These are phyloP conservation scores for Harpagifer antarcticus DNA, from an alignment of 2,797 vertebrate genomes.

Conservation along the genomic window DNA sequence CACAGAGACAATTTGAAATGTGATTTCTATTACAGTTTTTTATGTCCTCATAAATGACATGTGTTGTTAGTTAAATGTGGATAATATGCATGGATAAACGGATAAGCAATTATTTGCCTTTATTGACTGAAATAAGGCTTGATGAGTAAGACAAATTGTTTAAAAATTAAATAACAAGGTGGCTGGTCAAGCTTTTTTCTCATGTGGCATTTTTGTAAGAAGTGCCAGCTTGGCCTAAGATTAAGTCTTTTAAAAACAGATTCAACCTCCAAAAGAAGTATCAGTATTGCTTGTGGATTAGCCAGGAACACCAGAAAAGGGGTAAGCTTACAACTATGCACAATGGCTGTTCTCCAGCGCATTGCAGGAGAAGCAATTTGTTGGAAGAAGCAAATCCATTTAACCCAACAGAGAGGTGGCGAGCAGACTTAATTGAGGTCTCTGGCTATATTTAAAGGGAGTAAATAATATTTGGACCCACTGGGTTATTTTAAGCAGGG, in stretches of 20 bases:
- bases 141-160: constrained; percentile 48
- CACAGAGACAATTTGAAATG: constrained; percentile 62
- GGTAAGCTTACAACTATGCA: constrained; percentile 43
- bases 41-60: constrained; percentile 69
- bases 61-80: constrained; percentile 58
- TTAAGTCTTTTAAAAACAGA: constrained; percentile 31
- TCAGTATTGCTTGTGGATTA: constrained; percentile 44
- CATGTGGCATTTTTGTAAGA: constrained; percentile 12
- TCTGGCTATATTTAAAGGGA: constrained; percentile 74
- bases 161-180: constrained; percentile 17
- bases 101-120: constrained; percentile 45
- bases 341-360: constrained; percentile 53
- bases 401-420: constrained; percentile 78
- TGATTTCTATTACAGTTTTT: constrained; percentile 63
- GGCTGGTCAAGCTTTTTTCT: constrained; percentile 17
- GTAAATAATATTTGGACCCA: constrained; percentile 73
- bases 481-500: constrained; percentile 63
- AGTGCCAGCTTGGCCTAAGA: constrained; percentile 18
- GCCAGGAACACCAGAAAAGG: constrained; percentile 46
- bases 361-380: constrained; percentile 74
- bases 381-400: constrained; percentile 77
- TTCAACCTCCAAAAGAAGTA: constrained; percentile 31
- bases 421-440: constrained; percentile 80
- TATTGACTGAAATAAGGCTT: constrained; percentile 43
- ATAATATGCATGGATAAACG: constrained; percentile 45